A percentile compares a stretch with the other conserved stretches of the same genome.
Evolutionary conservation across 2,113 vertebrate species (phyloP).

Genomic region (human): DNA sequence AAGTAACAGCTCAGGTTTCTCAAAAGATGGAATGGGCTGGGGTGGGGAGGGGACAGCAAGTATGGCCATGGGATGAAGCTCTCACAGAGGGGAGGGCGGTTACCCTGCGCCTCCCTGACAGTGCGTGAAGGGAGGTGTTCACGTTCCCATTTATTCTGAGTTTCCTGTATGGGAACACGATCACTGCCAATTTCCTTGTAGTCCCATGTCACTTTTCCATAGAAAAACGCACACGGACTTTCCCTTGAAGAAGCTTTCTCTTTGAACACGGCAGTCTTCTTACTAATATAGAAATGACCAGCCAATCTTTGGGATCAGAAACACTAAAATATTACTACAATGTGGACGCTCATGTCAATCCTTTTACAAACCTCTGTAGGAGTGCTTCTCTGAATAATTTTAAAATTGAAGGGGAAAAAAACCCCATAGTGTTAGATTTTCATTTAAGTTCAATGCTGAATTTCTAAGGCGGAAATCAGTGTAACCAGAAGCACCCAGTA

Average conservation of each 20-base stretch:
- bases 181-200: background rate
- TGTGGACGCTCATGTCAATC: background rate
- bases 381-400: background rate
- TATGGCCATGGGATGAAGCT: background rate
- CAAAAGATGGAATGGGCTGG: background rate
- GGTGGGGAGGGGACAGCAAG: background rate
- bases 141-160: background rate
- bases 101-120: background rate
- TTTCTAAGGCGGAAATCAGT: conserved; percentile 11
- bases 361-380: background rate
- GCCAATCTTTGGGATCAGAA: background rate
- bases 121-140: fast-evolving
- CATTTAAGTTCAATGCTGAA: background rate
- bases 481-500: background rate
- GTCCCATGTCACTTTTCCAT: background rate
- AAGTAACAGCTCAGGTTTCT: background rate
- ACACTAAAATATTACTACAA: background rate
- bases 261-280: background rate
- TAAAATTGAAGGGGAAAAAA: background rate
- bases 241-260: background rate
- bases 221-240: background rate
- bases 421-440: background rate
- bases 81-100: background rate
- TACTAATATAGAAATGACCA: background rate
- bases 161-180: background rate